phyloP scores from a whole-genome alignment of 2,113 vertebrate species.

The Neogobius melanostomus region DNA sequence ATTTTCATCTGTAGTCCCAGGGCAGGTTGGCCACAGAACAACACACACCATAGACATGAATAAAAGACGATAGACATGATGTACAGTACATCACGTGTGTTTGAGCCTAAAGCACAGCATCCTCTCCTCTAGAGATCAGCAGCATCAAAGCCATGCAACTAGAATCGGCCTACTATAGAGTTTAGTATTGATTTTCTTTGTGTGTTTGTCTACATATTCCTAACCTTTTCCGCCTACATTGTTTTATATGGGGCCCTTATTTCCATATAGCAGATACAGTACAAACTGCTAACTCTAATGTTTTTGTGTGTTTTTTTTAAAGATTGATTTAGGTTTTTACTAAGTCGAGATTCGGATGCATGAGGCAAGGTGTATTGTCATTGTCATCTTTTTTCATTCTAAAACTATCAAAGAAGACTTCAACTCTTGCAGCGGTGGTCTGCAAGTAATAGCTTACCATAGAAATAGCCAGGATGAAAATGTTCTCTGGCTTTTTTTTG shows the following conservation, averaged over 20 bases:
- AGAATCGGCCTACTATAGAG: constrained; percentile 36
- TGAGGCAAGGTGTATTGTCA: background rate
- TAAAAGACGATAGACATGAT: too few relatives aligned
- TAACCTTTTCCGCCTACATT: constrained; percentile 7
- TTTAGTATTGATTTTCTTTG: constrained; percentile 62
- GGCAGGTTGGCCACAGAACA: too few relatives aligned
- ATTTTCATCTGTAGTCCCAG: too few relatives aligned
- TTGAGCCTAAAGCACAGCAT: constrained; percentile 34
- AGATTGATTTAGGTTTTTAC: constrained; percentile 62
- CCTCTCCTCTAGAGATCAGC: constrained; percentile 45
- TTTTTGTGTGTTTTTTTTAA: constrained; percentile 56
- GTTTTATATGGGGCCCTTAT: constrained; percentile 23
- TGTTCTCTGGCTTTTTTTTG: background rate
- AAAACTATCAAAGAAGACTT: background rate
- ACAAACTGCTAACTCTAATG: constrained; percentile 46
- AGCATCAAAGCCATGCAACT: constrained; percentile 70
- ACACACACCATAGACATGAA: too few relatives aligned
- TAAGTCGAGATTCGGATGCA: constrained; percentile 8
- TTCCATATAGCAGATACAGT: constrained; percentile 38
- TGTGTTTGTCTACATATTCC: constrained; percentile 3
- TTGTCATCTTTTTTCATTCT: constrained; percentile 8
- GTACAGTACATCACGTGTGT: constrained; percentile 24
- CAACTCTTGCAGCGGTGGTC: constrained; percentile 10
- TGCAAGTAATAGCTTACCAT: background rate
- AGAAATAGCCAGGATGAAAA: background rate